Percentiles rank a stretch among this genome's conserved stretches.
These are phyloP conservation scores for Mustela nigripes DNA, from an alignment of 2,113 vertebrate species.

Conservation along the genomic window DNA sequence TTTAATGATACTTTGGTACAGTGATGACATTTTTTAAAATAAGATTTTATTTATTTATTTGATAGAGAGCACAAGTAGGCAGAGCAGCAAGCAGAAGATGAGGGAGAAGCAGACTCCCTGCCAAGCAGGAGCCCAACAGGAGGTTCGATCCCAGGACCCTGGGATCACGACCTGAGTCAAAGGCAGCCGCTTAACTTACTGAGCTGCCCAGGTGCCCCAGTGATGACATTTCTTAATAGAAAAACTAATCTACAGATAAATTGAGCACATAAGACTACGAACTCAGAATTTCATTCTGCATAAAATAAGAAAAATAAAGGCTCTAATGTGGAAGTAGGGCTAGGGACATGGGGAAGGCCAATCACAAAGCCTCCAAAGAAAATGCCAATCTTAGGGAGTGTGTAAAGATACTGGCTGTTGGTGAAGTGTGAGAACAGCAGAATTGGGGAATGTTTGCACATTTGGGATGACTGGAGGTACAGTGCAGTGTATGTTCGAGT, in stretches of 20 bases:
- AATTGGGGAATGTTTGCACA: background rate
- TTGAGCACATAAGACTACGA: background rate
- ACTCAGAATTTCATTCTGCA: slow-evolving; percentile 12
- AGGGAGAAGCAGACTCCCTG: too few species aligned
- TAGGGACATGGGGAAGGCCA: background rate
- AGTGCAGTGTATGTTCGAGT: background rate
- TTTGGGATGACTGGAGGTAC: background rate
- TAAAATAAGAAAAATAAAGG: background rate
- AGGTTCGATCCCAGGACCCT: too few species aligned
- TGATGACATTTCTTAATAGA: background rate
- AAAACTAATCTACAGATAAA: background rate
- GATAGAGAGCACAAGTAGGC: too few species aligned
- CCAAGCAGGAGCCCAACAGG: too few species aligned
- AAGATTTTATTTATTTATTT: too few species aligned
- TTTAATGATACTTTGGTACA: slow-evolving; percentile 10
- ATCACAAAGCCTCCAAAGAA: background rate
- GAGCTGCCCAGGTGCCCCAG: background rate
- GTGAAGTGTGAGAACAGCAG: background rate
- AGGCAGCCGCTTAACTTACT: too few species aligned
- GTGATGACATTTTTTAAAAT: background rate
- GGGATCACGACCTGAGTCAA: too few species aligned
- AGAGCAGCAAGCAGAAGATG: too few species aligned
- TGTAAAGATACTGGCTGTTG: background rate
- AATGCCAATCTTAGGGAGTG: background rate
- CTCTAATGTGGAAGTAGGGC: background rate